Percentiles rank a stretch among this genome's conserved stretches.
These are phyloP conservation scores for Achlya flavicornis DNA, from an alignment of 2,888 invertebrate genomes.

Conservation along the genomic window DNA sequence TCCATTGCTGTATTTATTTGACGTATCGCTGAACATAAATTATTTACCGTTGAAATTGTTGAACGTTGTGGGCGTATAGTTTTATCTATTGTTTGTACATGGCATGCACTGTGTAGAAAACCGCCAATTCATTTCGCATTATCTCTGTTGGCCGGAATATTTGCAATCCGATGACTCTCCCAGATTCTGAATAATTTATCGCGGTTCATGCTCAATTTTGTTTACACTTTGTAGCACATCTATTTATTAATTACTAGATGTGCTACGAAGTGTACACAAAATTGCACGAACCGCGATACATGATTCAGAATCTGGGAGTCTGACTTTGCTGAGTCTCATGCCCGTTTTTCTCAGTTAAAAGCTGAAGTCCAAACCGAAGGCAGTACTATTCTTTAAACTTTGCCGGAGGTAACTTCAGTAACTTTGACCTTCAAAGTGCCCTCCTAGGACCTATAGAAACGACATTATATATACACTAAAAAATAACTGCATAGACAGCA, in stretches of 20 bases:
- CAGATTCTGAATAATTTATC: neutral
- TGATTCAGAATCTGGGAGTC: too few relatives aligned
- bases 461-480: too few relatives aligned
- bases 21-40: constrained; percentile 2
- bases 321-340: too few relatives aligned
- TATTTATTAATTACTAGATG: neutral
- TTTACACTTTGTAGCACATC: neutral
- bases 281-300: too few relatives aligned
- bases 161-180: neutral
- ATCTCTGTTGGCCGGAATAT: neutral
- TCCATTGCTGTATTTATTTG: constrained; percentile 11
- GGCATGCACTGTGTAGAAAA: neutral
- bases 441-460: too few relatives aligned
- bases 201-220: neutral
- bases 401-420: too few relatives aligned
- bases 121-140: neutral
- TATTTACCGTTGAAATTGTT: neutral
- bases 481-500: too few relatives aligned
- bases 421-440: too few relatives aligned
- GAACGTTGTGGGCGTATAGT: neutral
- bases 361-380: too few relatives aligned
- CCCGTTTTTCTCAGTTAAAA: too few relatives aligned
- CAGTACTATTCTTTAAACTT: too few relatives aligned
- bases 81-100: neutral
- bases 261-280: too few relatives aligned